A percentile compares a stretch with the other conserved stretches of the same genome.
phyloP scores from a whole-genome alignment of 2,113 vertebrate genomes.

The Gambusia affinis region DNA sequence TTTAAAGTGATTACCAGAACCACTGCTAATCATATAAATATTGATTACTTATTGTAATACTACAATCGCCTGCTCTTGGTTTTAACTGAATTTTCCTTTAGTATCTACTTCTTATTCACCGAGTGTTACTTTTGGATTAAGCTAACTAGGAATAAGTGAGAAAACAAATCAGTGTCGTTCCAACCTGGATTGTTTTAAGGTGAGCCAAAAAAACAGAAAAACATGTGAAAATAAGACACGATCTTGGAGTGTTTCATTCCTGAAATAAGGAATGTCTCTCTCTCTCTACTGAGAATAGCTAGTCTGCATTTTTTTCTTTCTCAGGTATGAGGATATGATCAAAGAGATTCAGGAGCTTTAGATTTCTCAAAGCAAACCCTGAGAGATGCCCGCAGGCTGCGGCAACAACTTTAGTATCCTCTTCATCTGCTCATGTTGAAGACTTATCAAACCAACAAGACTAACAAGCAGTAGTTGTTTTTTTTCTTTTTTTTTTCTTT shows the following conservation, averaged over 20 bases:
- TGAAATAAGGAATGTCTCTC: not conserved
- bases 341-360: slow-evolving; percentile 61
- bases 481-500: not conserved
- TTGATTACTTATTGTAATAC: slow-evolving; percentile 14
- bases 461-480: slow-evolving; percentile 25
- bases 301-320: slow-evolving; percentile 38
- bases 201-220: slow-evolving; percentile 31
- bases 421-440: slow-evolving; percentile 27
- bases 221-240: slow-evolving; percentile 31
- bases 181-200: not conserved
- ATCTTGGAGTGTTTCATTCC: slow-evolving; percentile 9
- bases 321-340: slow-evolving; percentile 52
- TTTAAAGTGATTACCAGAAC: slow-evolving; percentile 25
- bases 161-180: not conserved
- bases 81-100: not conserved
- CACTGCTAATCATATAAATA: not conserved
- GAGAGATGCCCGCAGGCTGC: slow-evolving; percentile 53
- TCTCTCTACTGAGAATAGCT: slow-evolving; percentile 12
- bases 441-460: slow-evolving; percentile 54
- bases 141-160: slow-evolving; percentile 14
- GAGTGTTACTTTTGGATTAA: not conserved
- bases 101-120: not conserved
- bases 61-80: not conserved
- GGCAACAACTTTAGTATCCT: slow-evolving; percentile 50
- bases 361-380: slow-evolving; percentile 53